phyloP scores from a whole-genome alignment of 2,797 vertebrate species.

The Mus minutoides region DNA sequence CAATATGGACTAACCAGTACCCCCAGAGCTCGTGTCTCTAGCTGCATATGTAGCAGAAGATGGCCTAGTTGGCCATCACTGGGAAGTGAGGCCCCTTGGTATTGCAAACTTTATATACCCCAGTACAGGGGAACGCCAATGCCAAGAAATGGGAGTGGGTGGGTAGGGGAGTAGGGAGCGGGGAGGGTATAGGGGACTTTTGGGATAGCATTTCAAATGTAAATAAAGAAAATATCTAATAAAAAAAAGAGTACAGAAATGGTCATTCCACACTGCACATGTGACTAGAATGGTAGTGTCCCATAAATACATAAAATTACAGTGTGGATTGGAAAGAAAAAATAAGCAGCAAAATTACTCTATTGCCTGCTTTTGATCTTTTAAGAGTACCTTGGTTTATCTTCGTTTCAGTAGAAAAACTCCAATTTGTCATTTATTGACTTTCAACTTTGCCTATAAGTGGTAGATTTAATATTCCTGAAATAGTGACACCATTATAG shows the following conservation, averaged over 20 bases:
- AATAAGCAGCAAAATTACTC: background rate
- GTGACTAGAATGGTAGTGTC: background rate
- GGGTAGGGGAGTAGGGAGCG: too few species aligned
- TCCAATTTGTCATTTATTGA: conserved; percentile 23
- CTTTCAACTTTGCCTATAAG: conserved; percentile 10
- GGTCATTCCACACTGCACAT: background rate
- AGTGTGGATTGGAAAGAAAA: background rate
- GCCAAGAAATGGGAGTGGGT: too few species aligned
- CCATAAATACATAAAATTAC: background rate
- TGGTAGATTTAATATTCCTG: conserved; percentile 1
- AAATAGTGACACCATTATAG: background rate
- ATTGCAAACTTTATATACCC: too few species aligned
- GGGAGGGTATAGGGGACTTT: too few species aligned
- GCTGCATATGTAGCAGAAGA: too few species aligned
- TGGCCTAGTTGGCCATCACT: too few species aligned
- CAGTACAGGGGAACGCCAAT: too few species aligned
- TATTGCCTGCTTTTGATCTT: background rate
- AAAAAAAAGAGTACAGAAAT: background rate
- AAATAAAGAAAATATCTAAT: too few species aligned
- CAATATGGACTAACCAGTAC: too few species aligned
- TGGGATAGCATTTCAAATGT: too few species aligned
- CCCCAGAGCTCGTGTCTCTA: too few species aligned
- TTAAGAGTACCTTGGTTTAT: background rate
- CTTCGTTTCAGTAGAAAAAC: background rate
- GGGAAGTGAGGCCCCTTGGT: too few species aligned